These are phyloP conservation scores for Onychostoma macrolepis DNA, from an alignment of 2,113 vertebrate genomes.

Conservation along the genomic window DNA sequence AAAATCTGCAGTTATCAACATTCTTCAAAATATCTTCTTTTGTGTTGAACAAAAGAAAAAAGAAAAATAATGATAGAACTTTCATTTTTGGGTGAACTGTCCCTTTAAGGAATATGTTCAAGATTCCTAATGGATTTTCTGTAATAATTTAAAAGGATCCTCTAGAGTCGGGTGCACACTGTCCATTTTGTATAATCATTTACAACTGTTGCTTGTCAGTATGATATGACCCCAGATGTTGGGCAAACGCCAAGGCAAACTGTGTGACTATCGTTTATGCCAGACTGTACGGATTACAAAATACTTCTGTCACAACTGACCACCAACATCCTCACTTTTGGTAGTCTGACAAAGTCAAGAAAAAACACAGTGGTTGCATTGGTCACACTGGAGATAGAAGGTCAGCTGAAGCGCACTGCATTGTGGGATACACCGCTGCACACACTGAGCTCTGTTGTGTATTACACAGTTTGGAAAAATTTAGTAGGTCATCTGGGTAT, in stretches of 20 bases:
- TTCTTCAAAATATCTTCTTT: neutral
- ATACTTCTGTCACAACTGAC: neutral
- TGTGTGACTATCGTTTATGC: neutral
- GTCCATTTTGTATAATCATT: neutral
- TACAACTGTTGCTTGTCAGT: neutral
- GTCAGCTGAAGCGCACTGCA: neutral
- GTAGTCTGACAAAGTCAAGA: neutral
- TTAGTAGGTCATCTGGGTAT: neutral
- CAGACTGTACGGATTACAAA: neutral
- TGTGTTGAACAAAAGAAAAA: neutral
- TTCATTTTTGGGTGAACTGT: neutral
- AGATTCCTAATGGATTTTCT: neutral
- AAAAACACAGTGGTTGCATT: neutral
- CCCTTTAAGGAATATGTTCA: neutral
- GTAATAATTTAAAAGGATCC: neutral
- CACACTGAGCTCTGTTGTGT: neutral
- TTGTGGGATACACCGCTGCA: neutral
- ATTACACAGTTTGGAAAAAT: neutral
- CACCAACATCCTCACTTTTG: neutral
- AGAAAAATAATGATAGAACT: neutral
- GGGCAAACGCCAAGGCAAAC: neutral
- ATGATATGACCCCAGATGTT: neutral
- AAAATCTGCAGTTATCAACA: neutral
- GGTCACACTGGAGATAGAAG: neutral
- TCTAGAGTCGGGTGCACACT: neutral